Evolutionary conservation across 1,140 invertebrate species (phyloP), one percentile per base, ranked within the genome.

Genomic region (Leptopilina clavipes): DNA sequence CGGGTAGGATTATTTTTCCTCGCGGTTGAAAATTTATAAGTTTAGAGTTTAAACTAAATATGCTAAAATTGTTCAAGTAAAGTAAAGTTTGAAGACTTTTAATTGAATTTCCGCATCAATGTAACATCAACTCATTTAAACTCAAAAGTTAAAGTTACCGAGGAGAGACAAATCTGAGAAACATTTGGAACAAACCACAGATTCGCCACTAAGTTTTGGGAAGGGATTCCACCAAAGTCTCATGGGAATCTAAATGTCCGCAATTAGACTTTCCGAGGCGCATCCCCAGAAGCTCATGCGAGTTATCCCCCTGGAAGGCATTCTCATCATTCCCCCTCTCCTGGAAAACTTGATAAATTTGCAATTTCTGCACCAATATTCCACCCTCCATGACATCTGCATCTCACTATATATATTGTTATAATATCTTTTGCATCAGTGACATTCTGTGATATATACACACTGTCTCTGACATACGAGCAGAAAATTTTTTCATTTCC

Each of bases 241-340:
- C 59, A 65, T 65, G 59, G 22, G 59, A 65, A 65, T 31, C 59
- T 65, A 65, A 65, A 65, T 65, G 59, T 65, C 59, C 59, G 59
- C 59, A 65, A 65, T 65, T 65, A 65, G 59, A 65, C 59, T 65
- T 65, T 65, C n/a, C 59, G 22, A 65, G 59, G 59, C 59, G 56
- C 25, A 65, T 65, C 22, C 56, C 14, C 10, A 31, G 59, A n/a
- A 65, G 22, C 56, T 59, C 56, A 59, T 59, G 56, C 56, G 56
- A 37, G 59, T 7, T 65, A 65, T 65, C 59, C 19, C 7, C 9
- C 31, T 31, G 8, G 59, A n/a, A 65, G 22, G 22, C 22, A 37
- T 31, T 65, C 59, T n/a, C 59, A 31, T 65, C 25, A n/a, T n/a
- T n/a, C 25, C 25, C 25, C 5, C 25, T 37, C 25, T 37, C 3